Percentiles rank a stretch among this genome's conserved stretches.
phyloP scores from a whole-genome alignment of 1,140 invertebrate genomes.

The Atta colombica region DNA sequence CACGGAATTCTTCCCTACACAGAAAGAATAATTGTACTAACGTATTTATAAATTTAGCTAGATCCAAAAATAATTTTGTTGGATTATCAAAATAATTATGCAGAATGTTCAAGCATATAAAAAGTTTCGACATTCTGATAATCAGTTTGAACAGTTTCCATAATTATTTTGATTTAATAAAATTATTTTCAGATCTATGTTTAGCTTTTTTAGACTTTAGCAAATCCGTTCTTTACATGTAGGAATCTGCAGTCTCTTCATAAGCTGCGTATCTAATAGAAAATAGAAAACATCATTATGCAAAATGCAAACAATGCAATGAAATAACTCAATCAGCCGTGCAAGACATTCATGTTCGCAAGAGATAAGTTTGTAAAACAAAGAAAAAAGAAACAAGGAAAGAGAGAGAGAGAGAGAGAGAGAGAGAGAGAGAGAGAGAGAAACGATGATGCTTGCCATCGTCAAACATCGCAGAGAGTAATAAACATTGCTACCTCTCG shows the following conservation, averaged over 20 bases:
- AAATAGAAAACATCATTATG: background rate
- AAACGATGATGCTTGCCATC: background rate
- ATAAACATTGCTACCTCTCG: background rate
- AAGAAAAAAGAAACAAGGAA: background rate
- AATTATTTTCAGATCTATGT: too few relatives aligned
- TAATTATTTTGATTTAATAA: too few relatives aligned
- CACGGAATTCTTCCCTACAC: background rate
- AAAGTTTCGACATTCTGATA: too few relatives aligned
- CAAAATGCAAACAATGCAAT: background rate
- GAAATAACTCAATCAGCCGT: background rate
- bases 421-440: background rate
- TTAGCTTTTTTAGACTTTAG: too few relatives aligned
- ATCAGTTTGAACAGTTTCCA: too few relatives aligned
- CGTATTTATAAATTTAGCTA: too few relatives aligned
- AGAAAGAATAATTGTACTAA: too few relatives aligned
- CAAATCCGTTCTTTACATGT: too few relatives aligned
- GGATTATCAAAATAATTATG: too few relatives aligned
- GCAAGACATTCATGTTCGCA: background rate
- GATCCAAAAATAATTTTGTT: too few relatives aligned
- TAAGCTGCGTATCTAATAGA: background rate
- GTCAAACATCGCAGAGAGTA: background rate
- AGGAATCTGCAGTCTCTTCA: background rate
- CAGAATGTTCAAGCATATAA: too few relatives aligned
- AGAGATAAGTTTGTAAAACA: background rate
- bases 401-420: background rate